phyloP scores from a whole-genome alignment of 2,113 vertebrate genomes.

The Arizona elegans region DNA sequence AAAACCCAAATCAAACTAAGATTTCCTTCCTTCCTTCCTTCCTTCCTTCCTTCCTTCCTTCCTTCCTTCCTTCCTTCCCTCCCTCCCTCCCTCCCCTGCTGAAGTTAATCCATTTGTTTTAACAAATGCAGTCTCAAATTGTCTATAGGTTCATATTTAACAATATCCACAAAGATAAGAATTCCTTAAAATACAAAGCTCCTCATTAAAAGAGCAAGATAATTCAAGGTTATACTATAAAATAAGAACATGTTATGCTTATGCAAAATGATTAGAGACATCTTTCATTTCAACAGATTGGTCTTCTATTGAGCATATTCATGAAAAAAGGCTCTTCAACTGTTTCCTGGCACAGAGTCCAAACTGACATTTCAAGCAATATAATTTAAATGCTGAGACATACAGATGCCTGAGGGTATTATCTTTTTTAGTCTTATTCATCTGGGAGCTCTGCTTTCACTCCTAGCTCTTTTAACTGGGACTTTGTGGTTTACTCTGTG shows the following conservation, averaged over 20 bases:
- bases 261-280: slow-evolving; percentile 77
- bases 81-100: neutral
- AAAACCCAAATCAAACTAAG: slow-evolving; percentile 14
- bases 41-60: no score
- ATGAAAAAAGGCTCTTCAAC: slow-evolving; percentile 71
- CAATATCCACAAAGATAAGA: slow-evolving; percentile 56
- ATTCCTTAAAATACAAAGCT: slow-evolving; percentile 68
- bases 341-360: slow-evolving; percentile 75
- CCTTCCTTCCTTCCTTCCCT: neutral
- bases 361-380: slow-evolving; percentile 77
- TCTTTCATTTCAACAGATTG: slow-evolving; percentile 79
- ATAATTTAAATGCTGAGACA: slow-evolving; percentile 80
- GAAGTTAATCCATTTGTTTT: slow-evolving; percentile 30
- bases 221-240: slow-evolving; percentile 76
- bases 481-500: slow-evolving; percentile 71
- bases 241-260: slow-evolving; percentile 72
- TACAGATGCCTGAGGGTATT: slow-evolving; percentile 77
- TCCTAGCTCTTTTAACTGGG: slow-evolving; percentile 73
- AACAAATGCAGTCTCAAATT: slow-evolving; percentile 47
- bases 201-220: slow-evolving; percentile 69
- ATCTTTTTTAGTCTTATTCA: slow-evolving; percentile 72
- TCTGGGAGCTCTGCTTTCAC: slow-evolving; percentile 74
- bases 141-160: slow-evolving; percentile 21
- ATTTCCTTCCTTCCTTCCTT: neutral
- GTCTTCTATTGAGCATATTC: slow-evolving; percentile 74